Conservation (phyloP, 2,797 vertebrate genomes). For the Aviceda cuculoides region DNA sequence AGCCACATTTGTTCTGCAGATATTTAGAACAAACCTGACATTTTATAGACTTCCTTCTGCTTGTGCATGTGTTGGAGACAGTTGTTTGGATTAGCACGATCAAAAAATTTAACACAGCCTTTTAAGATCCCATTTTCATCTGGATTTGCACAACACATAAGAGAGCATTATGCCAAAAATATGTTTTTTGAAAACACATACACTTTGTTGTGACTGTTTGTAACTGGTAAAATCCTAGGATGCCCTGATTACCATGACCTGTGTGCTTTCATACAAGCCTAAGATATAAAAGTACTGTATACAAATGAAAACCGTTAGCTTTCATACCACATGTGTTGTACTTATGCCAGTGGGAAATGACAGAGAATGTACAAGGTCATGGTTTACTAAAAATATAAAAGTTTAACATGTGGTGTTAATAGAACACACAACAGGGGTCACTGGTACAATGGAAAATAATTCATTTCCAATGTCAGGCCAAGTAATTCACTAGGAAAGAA, state of each 20-base stretch:
- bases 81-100: constrained; percentile 58
- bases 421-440: constrained; percentile 73
- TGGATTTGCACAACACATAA: constrained; percentile 46
- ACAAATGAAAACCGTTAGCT: constrained; percentile 65
- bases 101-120: constrained; percentile 44
- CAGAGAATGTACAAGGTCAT: constrained; percentile 69
- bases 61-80: constrained; percentile 46
- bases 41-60: constrained; percentile 53
- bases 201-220: constrained; percentile 42
- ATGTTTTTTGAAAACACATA: constrained; percentile 43
- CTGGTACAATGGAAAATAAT: constrained; percentile 63
- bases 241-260: constrained; percentile 38
- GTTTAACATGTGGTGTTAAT: constrained; percentile 72
- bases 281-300: background rate
- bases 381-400: constrained; percentile 70
- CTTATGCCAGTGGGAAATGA: constrained; percentile 63
- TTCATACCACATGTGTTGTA: constrained; percentile 57
- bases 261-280: constrained; percentile 6
- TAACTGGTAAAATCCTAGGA: constrained; percentile 48
- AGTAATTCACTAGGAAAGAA: constrained; percentile 45
- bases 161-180: constrained; percentile 55
- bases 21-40: constrained; percentile 58
- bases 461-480: constrained; percentile 62
- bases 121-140: constrained; percentile 65
- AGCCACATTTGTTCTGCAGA: constrained; percentile 66